Evolutionary conservation across 2,113 vertebrate species (phyloP).

Genomic region (Pardalotus punctatus): DNA sequence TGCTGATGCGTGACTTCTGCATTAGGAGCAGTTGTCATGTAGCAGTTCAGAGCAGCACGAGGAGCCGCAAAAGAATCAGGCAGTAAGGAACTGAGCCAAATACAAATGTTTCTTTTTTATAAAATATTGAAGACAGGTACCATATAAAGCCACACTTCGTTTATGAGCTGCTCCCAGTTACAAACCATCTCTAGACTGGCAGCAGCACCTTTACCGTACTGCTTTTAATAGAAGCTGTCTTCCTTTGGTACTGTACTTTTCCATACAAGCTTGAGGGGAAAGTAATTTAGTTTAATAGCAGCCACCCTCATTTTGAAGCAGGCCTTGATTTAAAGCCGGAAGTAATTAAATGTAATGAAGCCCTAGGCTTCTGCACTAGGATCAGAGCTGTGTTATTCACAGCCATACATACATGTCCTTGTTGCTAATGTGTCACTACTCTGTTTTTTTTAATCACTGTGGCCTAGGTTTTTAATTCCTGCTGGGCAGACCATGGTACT

Average conservation of each 20-base stretch:
- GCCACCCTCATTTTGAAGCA: slow-evolving; percentile 56
- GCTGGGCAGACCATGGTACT: not conserved
- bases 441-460: not conserved
- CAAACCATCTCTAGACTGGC: not conserved
- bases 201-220: slow-evolving; percentile 15
- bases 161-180: slow-evolving; percentile 35
- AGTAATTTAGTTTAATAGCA: slow-evolving; percentile 55
- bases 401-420: not conserved
- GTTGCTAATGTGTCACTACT: slow-evolving; percentile 19
- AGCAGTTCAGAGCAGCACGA: not conserved
- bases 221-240: slow-evolving; percentile 38
- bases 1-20: not conserved
- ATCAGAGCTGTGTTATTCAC: slow-evolving; percentile 28
- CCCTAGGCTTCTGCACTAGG: slow-evolving; percentile 27
- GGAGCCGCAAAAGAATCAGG: not conserved
- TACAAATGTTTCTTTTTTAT: not conserved
- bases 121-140: slow-evolving; percentile 1
- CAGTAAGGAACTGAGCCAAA: not conserved
- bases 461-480: not conserved
- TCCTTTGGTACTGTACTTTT: slow-evolving; percentile 49
- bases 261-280: slow-evolving; percentile 23
- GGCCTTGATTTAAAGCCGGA: slow-evolving; percentile 55
- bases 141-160: slow-evolving; percentile 12
- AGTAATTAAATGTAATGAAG: slow-evolving; percentile 62
- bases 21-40: not conserved